Conservation (phyloP, 2,113 vertebrate species). For the Gobio gobio region DNA sequence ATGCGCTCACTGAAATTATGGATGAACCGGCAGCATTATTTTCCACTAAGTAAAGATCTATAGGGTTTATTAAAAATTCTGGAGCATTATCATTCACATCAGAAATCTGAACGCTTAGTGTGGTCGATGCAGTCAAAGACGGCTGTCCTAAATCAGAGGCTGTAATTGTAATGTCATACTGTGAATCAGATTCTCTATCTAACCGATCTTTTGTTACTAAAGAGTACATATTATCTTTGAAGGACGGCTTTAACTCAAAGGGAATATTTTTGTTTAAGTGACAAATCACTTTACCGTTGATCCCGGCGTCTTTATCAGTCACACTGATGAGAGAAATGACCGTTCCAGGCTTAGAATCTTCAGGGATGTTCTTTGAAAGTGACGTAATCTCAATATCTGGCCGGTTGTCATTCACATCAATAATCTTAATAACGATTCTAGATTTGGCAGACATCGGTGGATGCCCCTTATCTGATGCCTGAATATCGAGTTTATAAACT, state of each 20-base stretch:
- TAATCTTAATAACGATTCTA: constrained; percentile 68
- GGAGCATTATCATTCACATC: constrained; percentile 72
- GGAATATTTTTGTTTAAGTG: constrained; percentile 60
- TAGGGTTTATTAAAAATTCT: constrained; percentile 54
- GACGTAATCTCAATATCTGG: constrained; percentile 74
- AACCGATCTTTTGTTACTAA: constrained; percentile 65
- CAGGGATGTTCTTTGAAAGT: constrained; percentile 60
- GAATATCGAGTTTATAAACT: constrained; percentile 49
- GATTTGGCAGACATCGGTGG: constrained; percentile 53
- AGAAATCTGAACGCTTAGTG: constrained; percentile 41
- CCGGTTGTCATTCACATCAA: constrained; percentile 72
- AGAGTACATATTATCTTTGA: constrained; percentile 72
- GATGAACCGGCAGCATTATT: constrained; percentile 64
- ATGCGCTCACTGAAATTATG: constrained; percentile 57
- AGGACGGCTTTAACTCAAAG: constrained; percentile 70
- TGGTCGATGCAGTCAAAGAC: constrained; percentile 42
- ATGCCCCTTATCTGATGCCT: constrained; percentile 64
- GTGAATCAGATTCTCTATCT: constrained; percentile 64
- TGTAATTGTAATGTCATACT: constrained; percentile 69
- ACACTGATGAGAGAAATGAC: constrained; percentile 71
- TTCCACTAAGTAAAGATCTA: constrained; percentile 65
- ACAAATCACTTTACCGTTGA: constrained; percentile 72
- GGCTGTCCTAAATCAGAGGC: constrained; percentile 59
- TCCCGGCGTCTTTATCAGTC: constrained; percentile 64
- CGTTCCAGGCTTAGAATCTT: constrained; percentile 69